Evolutionary conservation across 2,113 vertebrate species (phyloP), one percentile per base, ranked within the genome.

Genomic region (Hippotragus niger): DNA sequence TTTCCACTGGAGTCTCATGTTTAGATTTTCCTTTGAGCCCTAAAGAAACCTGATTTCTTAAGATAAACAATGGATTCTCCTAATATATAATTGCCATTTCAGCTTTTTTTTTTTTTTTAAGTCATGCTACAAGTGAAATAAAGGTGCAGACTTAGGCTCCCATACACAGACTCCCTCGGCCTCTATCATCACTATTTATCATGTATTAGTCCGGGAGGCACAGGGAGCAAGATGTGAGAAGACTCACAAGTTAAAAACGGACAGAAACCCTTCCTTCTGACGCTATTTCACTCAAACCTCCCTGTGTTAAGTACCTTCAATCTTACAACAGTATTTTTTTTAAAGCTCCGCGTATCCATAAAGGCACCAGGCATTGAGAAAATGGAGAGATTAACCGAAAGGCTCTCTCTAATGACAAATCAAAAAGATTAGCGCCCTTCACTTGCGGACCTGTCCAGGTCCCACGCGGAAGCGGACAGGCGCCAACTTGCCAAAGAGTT

Each of bases 401-500:
- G 57, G 11, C 62, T 71, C 27, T 90, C 58, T 90, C 58, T 45
- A 36, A 43, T 31, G 27, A 76, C 21, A 82, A 76, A 89, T n/a
- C 25, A 25, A 82, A 74, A 80, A 21, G 89, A 5, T 16, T 36
- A 57, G 50, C 4, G 36, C 67, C 82, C 94, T 94, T 25, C 50
- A 12, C 27, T 78, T 71, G 50, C 40, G 23, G 76, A 89, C 76
- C 88, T 43, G 62, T 92, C 10, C 19, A 6, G 91, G 76, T 64
- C 88, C 55, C 36, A 40, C 2, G 82, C 2, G 23, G 55, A 29
- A 83, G 90, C n/a, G 36, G 81, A 71, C 55, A 43, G 84, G 58
- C 17, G 45, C 98, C 98, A 98, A 98, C 98, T 98, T 97, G 92
- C 71, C 92, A 80, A 98, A 67, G 98, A 98, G 97, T 98, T 98